Evolutionary conservation across 1,140 invertebrate species (phyloP).

Genomic region (Drosophila micromelanica): DNA sequence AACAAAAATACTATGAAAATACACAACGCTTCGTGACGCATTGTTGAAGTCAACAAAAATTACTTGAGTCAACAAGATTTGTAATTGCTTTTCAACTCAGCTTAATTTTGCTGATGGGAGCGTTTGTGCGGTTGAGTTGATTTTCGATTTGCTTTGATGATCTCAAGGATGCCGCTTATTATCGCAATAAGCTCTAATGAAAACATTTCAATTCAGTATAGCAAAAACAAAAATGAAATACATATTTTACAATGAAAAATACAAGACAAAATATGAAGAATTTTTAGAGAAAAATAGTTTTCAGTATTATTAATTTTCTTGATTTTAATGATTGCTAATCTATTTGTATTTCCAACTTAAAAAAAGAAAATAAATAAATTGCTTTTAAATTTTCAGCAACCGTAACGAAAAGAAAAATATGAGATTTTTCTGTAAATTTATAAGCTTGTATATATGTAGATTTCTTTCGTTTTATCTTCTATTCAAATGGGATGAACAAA

Average conservation of each 20-base stretch:
- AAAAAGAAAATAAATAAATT: too few species aligned
- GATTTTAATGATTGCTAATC: too few species aligned
- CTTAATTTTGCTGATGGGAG: background rate
- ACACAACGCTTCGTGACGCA: conserved; percentile 23
- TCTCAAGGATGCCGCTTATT: conserved; percentile 9
- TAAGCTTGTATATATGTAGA: background rate
- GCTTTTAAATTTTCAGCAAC: too few species aligned
- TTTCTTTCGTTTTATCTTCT: background rate
- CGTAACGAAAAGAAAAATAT: background rate
- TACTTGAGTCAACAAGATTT: conserved; percentile 26
- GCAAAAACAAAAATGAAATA: background rate
- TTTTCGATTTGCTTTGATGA: conserved; percentile 16
- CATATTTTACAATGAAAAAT: background rate
- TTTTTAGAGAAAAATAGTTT: too few species aligned
- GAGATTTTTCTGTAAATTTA: background rate
- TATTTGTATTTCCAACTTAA: background rate
- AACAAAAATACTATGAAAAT: conserved; percentile 10
- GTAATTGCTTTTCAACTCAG: conserved; percentile 18
- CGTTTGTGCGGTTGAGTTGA: conserved; percentile 17
- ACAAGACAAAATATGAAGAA: background rate
- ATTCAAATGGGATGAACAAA: too few species aligned
- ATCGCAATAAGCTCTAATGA: background rate
- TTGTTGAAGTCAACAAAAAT: background rate
- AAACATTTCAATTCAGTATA: background rate
- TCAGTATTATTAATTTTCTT: too few species aligned